These are phyloP conservation scores for Fragum fragum DNA, from an alignment of 2,888 invertebrate species.

Conservation along the genomic window DNA sequence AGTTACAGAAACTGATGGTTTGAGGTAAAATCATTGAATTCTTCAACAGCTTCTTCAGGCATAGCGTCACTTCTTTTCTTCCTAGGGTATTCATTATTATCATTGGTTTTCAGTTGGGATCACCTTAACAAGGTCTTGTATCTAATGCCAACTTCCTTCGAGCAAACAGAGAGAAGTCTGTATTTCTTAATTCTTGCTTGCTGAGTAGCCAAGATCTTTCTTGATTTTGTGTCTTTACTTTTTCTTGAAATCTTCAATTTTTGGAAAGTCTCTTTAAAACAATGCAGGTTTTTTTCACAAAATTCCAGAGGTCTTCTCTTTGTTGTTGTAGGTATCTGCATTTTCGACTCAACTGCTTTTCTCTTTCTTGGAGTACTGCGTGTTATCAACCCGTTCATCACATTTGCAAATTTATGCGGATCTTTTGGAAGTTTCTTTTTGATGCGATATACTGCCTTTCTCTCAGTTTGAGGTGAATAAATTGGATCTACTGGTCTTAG, in stretches of 20 bases:
- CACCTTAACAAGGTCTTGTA: conserved; percentile 26
- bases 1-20: conserved; percentile 23
- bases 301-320: conserved; percentile 19
- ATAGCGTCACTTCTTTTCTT: conserved; percentile 34
- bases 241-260: conserved; percentile 3
- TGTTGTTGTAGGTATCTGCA: conserved; percentile 2
- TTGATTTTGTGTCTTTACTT: conserved; percentile 8
- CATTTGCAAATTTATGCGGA: conserved; percentile 41
- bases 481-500: neutral
- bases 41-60: conserved; percentile 9
- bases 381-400: conserved; percentile 35
- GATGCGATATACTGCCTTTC: conserved; percentile 39
- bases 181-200: conserved; percentile 31
- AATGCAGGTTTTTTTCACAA: neutral
- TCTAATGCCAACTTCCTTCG: conserved; percentile 21
- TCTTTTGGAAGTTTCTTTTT: conserved; percentile 43
- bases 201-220: conserved; percentile 18
- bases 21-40: conserved; percentile 29
- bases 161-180: conserved; percentile 1
- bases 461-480: conserved; percentile 30
- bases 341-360: conserved; percentile 10
- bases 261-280: conserved; percentile 16
- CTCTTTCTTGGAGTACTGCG: conserved; percentile 36
- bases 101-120: conserved; percentile 16
- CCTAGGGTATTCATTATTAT: neutral